phyloP scores from a whole-genome alignment of 2,888 invertebrate species.

The Cataglyphis cursor region DNA sequence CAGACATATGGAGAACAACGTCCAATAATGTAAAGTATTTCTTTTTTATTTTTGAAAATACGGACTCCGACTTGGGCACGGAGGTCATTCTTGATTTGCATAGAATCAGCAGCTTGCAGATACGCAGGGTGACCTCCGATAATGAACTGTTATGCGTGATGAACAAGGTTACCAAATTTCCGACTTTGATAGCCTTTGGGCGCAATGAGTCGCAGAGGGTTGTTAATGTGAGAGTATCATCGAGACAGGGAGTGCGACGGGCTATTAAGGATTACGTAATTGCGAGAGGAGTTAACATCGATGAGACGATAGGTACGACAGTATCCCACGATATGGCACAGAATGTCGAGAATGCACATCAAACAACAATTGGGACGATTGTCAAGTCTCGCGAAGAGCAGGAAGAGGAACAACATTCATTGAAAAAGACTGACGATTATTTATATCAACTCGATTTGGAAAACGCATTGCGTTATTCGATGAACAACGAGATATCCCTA shows the following conservation, averaged over 20 bases:
- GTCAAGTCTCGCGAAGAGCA: conserved; percentile 55
- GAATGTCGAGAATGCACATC: not conserved
- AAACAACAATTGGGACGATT: not conserved
- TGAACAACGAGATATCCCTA: conserved; percentile 94
- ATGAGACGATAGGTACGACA: conserved; percentile 49
- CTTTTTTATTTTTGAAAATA: conserved; percentile 90
- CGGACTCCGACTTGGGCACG: conserved; percentile 89
- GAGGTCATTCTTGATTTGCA: conserved; percentile 91
- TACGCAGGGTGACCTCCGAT: conserved; percentile 89
- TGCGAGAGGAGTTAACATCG: conserved; percentile 71
- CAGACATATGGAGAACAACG: conserved; percentile 88
- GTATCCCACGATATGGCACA: not conserved
- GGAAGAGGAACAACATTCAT: conserved; percentile 75
- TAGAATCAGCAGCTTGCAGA: conserved; percentile 88
- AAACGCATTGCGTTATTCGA: conserved; percentile 93
- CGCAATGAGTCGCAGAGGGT: conserved; percentile 85
- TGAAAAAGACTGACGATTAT: conserved; percentile 87
- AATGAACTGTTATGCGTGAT: conserved; percentile 88
- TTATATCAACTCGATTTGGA: conserved; percentile 96
- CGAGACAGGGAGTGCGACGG: conserved; percentile 87
- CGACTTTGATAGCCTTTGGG: conserved; percentile 88
- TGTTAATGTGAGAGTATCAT: conserved; percentile 86
- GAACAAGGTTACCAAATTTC: conserved; percentile 87
- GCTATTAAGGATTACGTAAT: conserved; percentile 88
- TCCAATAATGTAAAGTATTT: conserved; percentile 88